Base-by-base conservation (phyloP, 92 coral and sea anemone genomes). In the Porites rus region DNA sequence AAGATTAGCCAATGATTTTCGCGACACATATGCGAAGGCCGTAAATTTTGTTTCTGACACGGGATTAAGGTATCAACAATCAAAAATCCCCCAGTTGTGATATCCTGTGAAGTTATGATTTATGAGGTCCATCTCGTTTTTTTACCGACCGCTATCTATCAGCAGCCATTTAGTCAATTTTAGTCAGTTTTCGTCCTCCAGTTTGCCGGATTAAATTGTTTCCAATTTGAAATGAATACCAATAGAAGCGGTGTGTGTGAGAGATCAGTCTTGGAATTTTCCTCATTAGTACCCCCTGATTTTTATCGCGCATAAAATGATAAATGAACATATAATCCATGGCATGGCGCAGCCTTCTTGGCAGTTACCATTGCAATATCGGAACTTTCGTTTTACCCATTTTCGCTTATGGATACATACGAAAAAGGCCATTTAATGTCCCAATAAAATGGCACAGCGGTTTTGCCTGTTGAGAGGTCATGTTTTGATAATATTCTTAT, bases 141-240 rank as follows among this genome's bases (percentile, higher is more conserved):
- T 73, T 66, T 73, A 70, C 69, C 80, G 65, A 11, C 69, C 51
- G 82, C 76, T 22, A 76, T 68, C 82, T 77, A 77, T 85, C 88
- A 85, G 82, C 88, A 85, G 77, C 83, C 80, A 76, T 76, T 85
- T 85, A 85, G 83, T 76, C 88, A 85, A 60, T 76, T 85, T 85
- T 67, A 63, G 24, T 53, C 62, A 76, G 88, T 73, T 74, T 71
- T 25, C 60, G 16, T 28, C 77, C 68, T 53, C 76, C 74, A 38
- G 76, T 84, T 75, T 74, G 58, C 88, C 8, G 88, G 88, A 74
- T 85, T 85, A 85, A 54, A 65, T 75, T 85, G 88, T 85, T 85
- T 85, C 76, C 86, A 53, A 59, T 66, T 64, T 58, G 70, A 76
- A 85, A 85, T 76, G 83, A 83, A 53, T 85, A 75, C 88, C 82